phyloP scores from a whole-genome alignment of 2,888 invertebrate species.

The Drosophila peninsularis region DNA sequence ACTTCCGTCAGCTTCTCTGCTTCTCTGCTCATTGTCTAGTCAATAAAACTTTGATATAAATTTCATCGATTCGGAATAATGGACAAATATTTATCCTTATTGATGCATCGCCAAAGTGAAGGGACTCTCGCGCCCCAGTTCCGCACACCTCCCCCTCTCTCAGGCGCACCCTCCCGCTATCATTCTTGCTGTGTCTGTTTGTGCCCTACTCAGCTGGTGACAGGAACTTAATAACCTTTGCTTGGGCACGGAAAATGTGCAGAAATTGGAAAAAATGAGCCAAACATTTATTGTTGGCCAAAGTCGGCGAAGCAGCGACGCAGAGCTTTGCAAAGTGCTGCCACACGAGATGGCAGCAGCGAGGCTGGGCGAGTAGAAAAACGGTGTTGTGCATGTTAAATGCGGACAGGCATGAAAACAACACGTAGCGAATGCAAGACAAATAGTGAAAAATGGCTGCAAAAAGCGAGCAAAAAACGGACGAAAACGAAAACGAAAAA shows the following conservation, averaged over 20 bases:
- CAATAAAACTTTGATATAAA: slow-evolving; percentile 2
- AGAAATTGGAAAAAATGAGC: slow-evolving; percentile 22
- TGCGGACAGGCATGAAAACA: slow-evolving; percentile 59
- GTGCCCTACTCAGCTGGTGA: slow-evolving; percentile 10
- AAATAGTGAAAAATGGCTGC: slow-evolving; percentile 68
- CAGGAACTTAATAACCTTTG: slow-evolving; percentile 14
- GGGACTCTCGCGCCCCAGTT: background rate
- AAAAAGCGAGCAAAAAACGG: no score
- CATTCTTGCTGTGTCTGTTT: background rate
- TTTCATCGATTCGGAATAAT: slow-evolving; percentile 8
- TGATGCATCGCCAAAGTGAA: slow-evolving; percentile 9
- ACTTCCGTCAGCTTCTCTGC: no score
- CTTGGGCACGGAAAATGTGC: slow-evolving; percentile 15
- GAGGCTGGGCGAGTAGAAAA: slow-evolving; percentile 20
- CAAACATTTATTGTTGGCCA: slow-evolving; percentile 46
- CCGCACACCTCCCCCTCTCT: background rate
- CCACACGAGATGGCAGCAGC: background rate
- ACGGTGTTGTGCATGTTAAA: slow-evolving; percentile 76
- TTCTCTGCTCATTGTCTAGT: background rate
- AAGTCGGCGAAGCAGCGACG: slow-evolving; percentile 26
- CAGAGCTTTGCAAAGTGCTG: slow-evolving; percentile 15
- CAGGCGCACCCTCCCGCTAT: background rate
- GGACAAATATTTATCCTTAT: slow-evolving; percentile 14
- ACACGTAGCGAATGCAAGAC: slow-evolving; percentile 63
- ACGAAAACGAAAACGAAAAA: slow-evolving; percentile 37